Percentiles rank a stretch among this genome's conserved stretches.
These are phyloP conservation scores for Pagrus major DNA, from an alignment of 2,113 vertebrate species.

Conservation along the genomic window DNA sequence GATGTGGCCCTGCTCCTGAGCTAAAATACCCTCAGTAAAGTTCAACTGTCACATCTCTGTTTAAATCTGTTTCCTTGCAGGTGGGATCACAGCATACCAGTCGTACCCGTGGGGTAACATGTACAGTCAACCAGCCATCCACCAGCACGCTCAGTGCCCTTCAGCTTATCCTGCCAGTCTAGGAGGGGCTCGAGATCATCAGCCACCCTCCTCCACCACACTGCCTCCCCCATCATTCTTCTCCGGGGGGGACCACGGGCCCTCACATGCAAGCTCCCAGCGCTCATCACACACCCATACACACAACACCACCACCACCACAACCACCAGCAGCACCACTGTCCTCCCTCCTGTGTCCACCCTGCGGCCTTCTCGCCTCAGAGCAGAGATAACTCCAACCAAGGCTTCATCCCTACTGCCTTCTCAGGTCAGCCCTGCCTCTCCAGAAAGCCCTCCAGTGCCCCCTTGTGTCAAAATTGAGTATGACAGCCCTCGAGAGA, in stretches of 20 bases:
- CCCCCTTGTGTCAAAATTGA: constrained; percentile 76
- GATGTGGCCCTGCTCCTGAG: neutral
- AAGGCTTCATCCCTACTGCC: constrained; percentile 42
- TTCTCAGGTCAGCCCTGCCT: constrained; percentile 57
- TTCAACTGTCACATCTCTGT: constrained; percentile 5
- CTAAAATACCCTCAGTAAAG: neutral
- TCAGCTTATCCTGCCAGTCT: constrained; percentile 50
- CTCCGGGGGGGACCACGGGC: constrained; percentile 49
- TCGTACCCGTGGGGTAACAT: constrained; percentile 80
- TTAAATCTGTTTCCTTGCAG: constrained; percentile 47
- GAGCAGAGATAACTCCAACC: constrained; percentile 55
- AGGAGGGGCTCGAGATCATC: constrained; percentile 46
- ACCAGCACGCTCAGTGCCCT: constrained; percentile 71
- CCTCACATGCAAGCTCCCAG: constrained; percentile 48
- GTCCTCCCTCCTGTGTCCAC: constrained; percentile 71
- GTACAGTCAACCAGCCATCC: constrained; percentile 73
- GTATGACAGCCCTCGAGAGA: constrained; percentile 75
- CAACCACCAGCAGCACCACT: neutral
- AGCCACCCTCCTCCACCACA: constrained; percentile 58
- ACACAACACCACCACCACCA: constrained; percentile 19
- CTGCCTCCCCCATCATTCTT: constrained; percentile 66
- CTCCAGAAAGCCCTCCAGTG: constrained; percentile 64
- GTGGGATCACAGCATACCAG: constrained; percentile 76
- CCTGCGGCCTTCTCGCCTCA: constrained; percentile 52
- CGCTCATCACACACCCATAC: constrained; percentile 39